Evolutionary conservation across 2,113 vertebrate genomes (phyloP), one percentile per base, ranked within the genome.

Genomic region (Tragelaphus scriptus): DNA sequence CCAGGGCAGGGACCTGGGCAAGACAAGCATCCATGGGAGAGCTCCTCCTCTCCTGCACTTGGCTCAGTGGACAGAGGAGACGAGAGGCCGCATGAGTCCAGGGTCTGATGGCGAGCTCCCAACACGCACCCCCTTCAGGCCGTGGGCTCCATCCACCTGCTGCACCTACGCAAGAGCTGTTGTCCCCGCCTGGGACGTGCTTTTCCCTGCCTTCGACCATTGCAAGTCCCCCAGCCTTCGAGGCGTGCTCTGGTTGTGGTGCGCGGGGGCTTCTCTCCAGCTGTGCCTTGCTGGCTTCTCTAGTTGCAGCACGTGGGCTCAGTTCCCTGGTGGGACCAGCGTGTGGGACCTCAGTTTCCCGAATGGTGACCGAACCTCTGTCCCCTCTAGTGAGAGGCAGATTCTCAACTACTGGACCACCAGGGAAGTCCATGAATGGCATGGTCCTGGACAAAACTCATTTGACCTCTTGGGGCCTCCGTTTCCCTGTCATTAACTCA

Each of bases 21-120:
- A 53, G 58, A 71, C 11, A 10, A n/a, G 55, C 0, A 3, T 21
- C 28, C 47, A 16, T 14, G 59, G 32, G 40, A 21, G 30, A 36
- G 49, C 12, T 4, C 47, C 49, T 49, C 49, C 84, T 79, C 25
- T 40, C 6, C 0, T 2, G 11, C 61, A 26, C 77, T 51, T 13
- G 10, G 82, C 53, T 5, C 17, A 6, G 51, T 7, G 28, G 58
- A 28, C 53, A 26, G 79, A 49, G 56, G 12, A n/a, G 44, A 25
- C 5, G 2, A 77, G 1, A 2, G 81, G 65, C 75, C 2, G 0
- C 5, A 0, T 2, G 15, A 8, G 0, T 51, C 30, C 51, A 21
- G 9, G 40, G 44, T 49, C 95, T 19, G 16, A 51, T 0, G 0
- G 13, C 16, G 4, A n/a, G 51, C 15, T 90, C 21, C 32, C 15